phyloP scores from a whole-genome alignment of 2,888 invertebrate genomes.

The Erannis defoliaria region DNA sequence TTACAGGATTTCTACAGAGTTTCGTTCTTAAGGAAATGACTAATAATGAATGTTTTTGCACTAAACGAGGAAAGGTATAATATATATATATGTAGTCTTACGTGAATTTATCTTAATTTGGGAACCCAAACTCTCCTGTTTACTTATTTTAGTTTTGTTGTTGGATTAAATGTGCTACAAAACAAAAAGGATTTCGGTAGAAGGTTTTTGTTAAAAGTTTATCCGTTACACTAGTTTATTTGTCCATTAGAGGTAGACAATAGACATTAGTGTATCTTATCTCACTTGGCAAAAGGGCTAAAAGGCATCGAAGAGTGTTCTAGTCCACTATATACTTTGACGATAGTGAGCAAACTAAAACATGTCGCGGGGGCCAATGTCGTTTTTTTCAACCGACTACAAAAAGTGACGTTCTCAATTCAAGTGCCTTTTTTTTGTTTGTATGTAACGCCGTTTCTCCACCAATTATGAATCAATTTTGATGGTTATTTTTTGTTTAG shows the following conservation, averaged over 20 bases:
- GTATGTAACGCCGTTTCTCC: no score
- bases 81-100: conserved; percentile 1
- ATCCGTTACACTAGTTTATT: conserved; percentile 32
- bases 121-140: conserved; percentile 12
- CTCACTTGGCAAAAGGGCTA: conserved; percentile 37
- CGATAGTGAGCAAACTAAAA: conserved; percentile 40
- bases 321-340: conserved; percentile 35
- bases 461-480: no score
- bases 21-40: conserved; percentile 49
- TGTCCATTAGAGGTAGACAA: conserved; percentile 40
- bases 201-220: conserved; percentile 24
- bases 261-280: conserved; percentile 40
- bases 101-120: conserved; percentile 28
- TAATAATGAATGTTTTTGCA: conserved; percentile 44
- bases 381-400: conserved; percentile 38
- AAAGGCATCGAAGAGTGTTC: conserved; percentile 38
- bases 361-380: conserved; percentile 19
- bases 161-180: conserved; percentile 9
- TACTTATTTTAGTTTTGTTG: conserved; percentile 18
- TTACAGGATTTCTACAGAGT: conserved; percentile 22
- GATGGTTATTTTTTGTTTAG: no score
- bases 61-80: conserved; percentile 30
- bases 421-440: no score
- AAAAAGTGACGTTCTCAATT: no score
- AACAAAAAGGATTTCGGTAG: conserved; percentile 17